These are phyloP conservation scores for Plodia interpunctella DNA, from an alignment of 1,140 invertebrate species.

Conservation along the genomic window DNA sequence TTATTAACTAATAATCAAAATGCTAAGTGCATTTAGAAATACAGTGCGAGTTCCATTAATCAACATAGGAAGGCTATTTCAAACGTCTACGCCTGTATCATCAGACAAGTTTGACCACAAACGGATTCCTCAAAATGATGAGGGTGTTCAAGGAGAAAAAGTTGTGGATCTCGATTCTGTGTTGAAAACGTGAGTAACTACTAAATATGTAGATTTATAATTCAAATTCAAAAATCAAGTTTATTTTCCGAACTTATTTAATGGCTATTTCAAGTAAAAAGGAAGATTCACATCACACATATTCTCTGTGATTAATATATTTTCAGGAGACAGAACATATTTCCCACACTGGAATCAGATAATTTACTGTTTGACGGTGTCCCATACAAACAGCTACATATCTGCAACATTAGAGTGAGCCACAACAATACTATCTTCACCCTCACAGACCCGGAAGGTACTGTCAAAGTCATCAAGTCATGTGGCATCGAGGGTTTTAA, in stretches of 20 bases:
- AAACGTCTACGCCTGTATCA: slow-evolving; percentile 38
- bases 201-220: neutral
- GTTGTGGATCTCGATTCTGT: slow-evolving; percentile 60
- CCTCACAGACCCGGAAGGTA: slow-evolving; percentile 83
- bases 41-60: slow-evolving; percentile 36
- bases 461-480: slow-evolving; percentile 79
- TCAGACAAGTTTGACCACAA: slow-evolving; percentile 64
- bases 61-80: slow-evolving; percentile 39
- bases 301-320: slow-evolving; percentile 1
- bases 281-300: too few species aligned
- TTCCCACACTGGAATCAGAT: slow-evolving; percentile 85
- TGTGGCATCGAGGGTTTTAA: slow-evolving; percentile 96
- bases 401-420: slow-evolving; percentile 88
- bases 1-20: slow-evolving; percentile 20
- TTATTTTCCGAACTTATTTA: too few species aligned
- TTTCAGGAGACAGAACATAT: slow-evolving; percentile 82
- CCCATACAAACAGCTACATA: slow-evolving; percentile 87
- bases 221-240: too few species aligned
- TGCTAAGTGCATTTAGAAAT: slow-evolving; percentile 46
- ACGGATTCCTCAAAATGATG: slow-evolving; percentile 60
- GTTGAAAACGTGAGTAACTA: slow-evolving; percentile 46
- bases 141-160: slow-evolving; percentile 70
- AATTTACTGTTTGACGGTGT: slow-evolving; percentile 86
- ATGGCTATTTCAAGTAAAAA: too few species aligned
- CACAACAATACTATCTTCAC: slow-evolving; percentile 93